phyloP scores from a whole-genome alignment of 2,113 vertebrate genomes.

The Seriola dumerili region DNA sequence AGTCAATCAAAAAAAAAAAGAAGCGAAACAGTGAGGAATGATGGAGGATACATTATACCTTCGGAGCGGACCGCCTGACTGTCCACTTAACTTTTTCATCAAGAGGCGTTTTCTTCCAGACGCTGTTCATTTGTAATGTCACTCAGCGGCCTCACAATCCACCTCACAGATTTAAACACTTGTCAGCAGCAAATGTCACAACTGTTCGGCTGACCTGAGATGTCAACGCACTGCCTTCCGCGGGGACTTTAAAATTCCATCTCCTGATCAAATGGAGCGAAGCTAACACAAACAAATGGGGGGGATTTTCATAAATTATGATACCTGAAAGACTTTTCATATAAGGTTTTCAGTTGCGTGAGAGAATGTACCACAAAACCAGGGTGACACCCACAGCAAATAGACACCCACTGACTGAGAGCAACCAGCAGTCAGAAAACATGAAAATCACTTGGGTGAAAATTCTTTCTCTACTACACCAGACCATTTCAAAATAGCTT shows the following conservation, averaged over 20 bases:
- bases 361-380: background rate
- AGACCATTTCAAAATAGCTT: constrained; percentile 48
- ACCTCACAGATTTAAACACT: constrained; percentile 59
- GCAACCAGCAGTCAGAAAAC: constrained; percentile 45
- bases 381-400: constrained; percentile 3
- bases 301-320: constrained; percentile 49
- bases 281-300: background rate
- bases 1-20: constrained; percentile 61
- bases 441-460: constrained; percentile 36
- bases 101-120: constrained; percentile 62
- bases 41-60: constrained; percentile 63
- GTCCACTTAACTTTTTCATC: constrained; percentile 74
- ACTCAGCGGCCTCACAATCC: constrained; percentile 63
- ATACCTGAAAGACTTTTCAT: constrained; percentile 8
- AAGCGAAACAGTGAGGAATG: constrained; percentile 18
- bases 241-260: constrained; percentile 58
- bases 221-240: constrained; percentile 54
- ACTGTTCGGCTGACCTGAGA: constrained; percentile 48
- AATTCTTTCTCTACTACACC: constrained; percentile 11
- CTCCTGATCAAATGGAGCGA: constrained; percentile 48
- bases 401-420: constrained; percentile 45
- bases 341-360: constrained; percentile 13
- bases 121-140: constrained; percentile 71
- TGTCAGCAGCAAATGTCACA: constrained; percentile 74
- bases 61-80: constrained; percentile 40